Evolutionary conservation across 1,140 invertebrate species (phyloP), one percentile per base, ranked within the genome.

Genomic region (Aphaenogaster rudis): DNA sequence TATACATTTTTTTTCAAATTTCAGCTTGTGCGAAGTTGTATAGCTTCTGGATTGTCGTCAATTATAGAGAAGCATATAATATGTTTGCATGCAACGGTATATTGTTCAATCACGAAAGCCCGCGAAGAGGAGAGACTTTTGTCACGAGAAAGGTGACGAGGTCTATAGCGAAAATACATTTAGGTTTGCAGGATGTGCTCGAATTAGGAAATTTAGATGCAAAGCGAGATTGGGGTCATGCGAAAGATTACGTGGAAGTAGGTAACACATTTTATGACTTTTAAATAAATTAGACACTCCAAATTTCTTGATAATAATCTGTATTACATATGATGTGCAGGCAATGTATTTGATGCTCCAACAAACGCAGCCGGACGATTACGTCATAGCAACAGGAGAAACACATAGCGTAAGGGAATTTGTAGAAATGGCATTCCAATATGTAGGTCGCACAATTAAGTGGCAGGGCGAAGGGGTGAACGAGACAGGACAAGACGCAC

Each of bases 331-430:
- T 90, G 61, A 92, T 94, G 95, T 63, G 7, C 93, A 99, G 98
- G 99, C 99, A 13, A 99, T 99, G 99, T 99, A 99, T 99, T 94
- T 99, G 93, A 99, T 99, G 98, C 96, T 99, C n/a, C 99, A 99
- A 95, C 97, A 98, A 94, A 97, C 99, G 0, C 95, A 96, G 63
- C 98, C 99, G 0, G 98, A 99, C 69, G 99, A 99, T 96, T 99
- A 98, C 96, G 99, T 99, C 2, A 99, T 99, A 91, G 98, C 99
- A 2, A 99, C 99, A 4, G 99, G 99, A 21, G 97, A 99, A 95
- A 97, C 97, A 7, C 99, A 99, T 94, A 99, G 98, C 95, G 99
- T 99, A 0, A 96, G 98, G 57, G 98, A 99, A 96, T 99, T 99
- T 96, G 98, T 99, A 0, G 98, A 99, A 95, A 97, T 96, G 39